Evolutionary conservation across 2,888 invertebrate species (phyloP), one percentile per base, ranked within the genome.

Genomic region (Habrosyne pyritoides): DNA sequence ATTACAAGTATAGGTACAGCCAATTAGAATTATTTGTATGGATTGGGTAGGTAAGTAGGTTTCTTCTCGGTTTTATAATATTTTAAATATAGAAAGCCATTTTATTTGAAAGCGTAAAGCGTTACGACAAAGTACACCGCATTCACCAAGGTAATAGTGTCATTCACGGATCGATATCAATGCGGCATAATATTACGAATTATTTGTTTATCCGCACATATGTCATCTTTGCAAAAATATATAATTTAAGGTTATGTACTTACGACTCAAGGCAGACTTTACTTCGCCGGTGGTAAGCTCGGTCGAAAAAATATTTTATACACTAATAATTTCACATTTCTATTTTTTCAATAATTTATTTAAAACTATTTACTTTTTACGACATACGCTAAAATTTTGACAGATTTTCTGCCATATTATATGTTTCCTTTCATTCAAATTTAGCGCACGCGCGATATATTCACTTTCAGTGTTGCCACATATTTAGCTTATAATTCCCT

Each of bases 271-370:
- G 67, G 65, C 69, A 69, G 64, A 63, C 72, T 77, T 64, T 69
- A 66, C 73, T 78, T 80, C 76, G 75, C 75, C 75, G 81, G 73
- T 81, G 78, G 58, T 69, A 69, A 70, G 69, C 67, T 73, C 71
- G 69, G 76, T 67, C 69, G 74, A 74, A 75, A 72, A 69, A 60
- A 21, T 28, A 28, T 50, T 66, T 49, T 64, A 66, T 66, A 55
- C 72, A 80, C 81, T 63, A 80, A 74, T 68, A 84, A 81, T 85
- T 85, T 90, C 84, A 90, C 89, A 91, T 90, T 83, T 84, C 86
- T 84, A 78, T 62, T 66, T 76, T 79, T 77, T 71, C 62, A 54
- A 58, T 60, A 63, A 73, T 69, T 72, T 77, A n/a, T 77, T 58
- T 60, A 67, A 64, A 66, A 74, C 67, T 79, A 71, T 65, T 66